Base-by-base conservation (phyloP, 2,797 vertebrate genomes). In the Lithobates pipiens region DNA sequence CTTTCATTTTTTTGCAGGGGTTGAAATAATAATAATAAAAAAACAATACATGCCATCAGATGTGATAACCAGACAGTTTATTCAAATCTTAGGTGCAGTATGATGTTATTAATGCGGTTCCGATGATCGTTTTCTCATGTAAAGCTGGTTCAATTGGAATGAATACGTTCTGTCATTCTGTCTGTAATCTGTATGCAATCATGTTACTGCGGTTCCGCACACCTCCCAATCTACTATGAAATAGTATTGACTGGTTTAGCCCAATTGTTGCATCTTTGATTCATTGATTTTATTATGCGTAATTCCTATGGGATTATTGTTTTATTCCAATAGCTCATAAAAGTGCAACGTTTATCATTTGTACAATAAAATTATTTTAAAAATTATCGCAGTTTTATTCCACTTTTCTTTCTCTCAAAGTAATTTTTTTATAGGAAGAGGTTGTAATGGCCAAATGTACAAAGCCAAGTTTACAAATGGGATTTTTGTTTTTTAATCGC, bases 21-120 rank as follows among this genome's bases (percentile, higher is more conserved):
- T 11, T 65, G 1, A 89, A 1, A 89, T 92, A 16, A 54, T 94
- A 91, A 92, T 91, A 93, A 91, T 90, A 90, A 92, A 16, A 54
- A 94, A 91, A 92, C 91, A 93, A 92, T 91, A 91, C 91, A 93
- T 88, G 91, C 89, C 92, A 93, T 94, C 91, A 65, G 23, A 65
- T 21, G 11, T 23, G 61, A 65, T n/a, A 63, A 63, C 21, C 61
- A 29, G 3, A 29, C n/a, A 3, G 89, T 92, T 93, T 90, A 93
- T 93, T 95, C 95, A 94, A 94, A 93, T 93, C 93, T 93, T 95
- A 94, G 93, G 91, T 93, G 91, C 94, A 94, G 94, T 95, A 95
- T 42, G 32, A 72, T 96, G 95, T 93, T 94, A 93, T 1, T 15
- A 67, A 94, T 94, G 93, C 95, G 94, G 94, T 94, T 90, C 93